phyloP scores from a whole-genome alignment of 2,797 vertebrate species.

The Ptychadena robeensis region DNA sequence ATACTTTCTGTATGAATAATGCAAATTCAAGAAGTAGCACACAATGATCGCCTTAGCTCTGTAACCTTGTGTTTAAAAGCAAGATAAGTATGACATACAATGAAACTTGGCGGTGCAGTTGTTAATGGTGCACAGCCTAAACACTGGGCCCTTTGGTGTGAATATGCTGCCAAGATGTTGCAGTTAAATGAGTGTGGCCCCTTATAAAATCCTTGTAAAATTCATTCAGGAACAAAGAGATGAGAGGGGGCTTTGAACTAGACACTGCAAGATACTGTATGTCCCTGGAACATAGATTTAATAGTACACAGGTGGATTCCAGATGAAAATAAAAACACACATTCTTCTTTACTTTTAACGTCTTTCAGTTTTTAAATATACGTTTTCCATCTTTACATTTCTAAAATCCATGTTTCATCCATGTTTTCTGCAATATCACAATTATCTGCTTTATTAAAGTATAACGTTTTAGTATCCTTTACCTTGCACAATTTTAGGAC shows the following conservation, averaged over 20 bases:
- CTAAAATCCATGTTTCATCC: too few species aligned
- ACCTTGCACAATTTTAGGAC: too few species aligned
- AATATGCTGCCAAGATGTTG: slow-evolving; percentile 58
- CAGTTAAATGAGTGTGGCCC: slow-evolving; percentile 30
- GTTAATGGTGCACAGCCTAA: not conserved
- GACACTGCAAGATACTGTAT: slow-evolving; percentile 32
- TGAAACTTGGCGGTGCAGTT: too few species aligned
- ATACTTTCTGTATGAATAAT: not conserved
- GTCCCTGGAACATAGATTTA: slow-evolving; percentile 10
- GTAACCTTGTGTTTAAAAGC: not conserved
- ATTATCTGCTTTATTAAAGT: too few species aligned
- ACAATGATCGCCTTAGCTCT: not conserved
- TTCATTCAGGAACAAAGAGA: slow-evolving; percentile 51
- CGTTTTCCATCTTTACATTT: too few species aligned
- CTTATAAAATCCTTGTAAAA: slow-evolving; percentile 46
- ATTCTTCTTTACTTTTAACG: too few species aligned
- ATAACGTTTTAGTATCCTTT: too few species aligned
- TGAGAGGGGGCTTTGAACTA: slow-evolving; percentile 56
- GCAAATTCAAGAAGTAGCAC: not conserved
- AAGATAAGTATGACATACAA: not conserved
- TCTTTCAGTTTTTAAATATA: too few species aligned
- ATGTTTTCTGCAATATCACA: too few species aligned
- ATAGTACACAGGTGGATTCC: slow-evolving; percentile 43
- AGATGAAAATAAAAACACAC: slow-evolving; percentile 35
- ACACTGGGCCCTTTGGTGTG: slow-evolving; percentile 20